Evolutionary conservation across 92 coral and sea anemone species (phyloP), one percentile per base, ranked within the genome.

Genomic region (Micromussa lordhowensis): DNA sequence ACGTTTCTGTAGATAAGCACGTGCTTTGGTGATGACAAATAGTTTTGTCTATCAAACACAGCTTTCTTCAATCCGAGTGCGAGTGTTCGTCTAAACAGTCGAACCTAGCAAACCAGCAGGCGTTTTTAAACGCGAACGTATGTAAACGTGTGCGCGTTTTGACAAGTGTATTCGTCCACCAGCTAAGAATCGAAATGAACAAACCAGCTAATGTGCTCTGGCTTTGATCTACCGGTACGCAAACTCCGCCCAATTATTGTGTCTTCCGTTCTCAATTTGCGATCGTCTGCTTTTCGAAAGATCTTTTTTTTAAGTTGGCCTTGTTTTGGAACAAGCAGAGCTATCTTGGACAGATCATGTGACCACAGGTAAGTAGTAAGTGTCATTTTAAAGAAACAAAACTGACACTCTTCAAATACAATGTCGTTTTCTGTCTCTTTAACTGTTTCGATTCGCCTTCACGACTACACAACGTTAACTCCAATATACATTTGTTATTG

Each of bases 11-110:
- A 44, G 2, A 57, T 34, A 24, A 38, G 53, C 81, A 84, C 73
- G 83, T 77, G 32, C 53, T 26, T 77, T 29, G 51, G 3, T n/a
- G 38, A 77, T 86, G 82, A 85, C 76, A 59, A 77, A 59, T 40
- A 40, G 15, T 24, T 30, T 29, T 31, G 75, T 15, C 34, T 8
- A 15, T 6, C 31, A 66, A 31, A 64, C 40, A 28, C 36, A 12
- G 55, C 82, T 40, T 68, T 68, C 6, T 29, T 10, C 66, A 38
- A 35, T 4, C 13, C 29, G 69, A 72, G 48, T 72, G 55, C 24
- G 34, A 28, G 17, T 26, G 31, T 22, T 6, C n/a, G 22, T 19
- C 2, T 32, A 30, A 49, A 51, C 28, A 2, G 30, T 35, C 55
- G 34, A 15, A 72, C 24, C 78, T 32, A 24, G 6, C 49, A 58